Base-by-base conservation (phyloP, 2,888 invertebrate species). In the Ichneumoninae sp. region DNA sequence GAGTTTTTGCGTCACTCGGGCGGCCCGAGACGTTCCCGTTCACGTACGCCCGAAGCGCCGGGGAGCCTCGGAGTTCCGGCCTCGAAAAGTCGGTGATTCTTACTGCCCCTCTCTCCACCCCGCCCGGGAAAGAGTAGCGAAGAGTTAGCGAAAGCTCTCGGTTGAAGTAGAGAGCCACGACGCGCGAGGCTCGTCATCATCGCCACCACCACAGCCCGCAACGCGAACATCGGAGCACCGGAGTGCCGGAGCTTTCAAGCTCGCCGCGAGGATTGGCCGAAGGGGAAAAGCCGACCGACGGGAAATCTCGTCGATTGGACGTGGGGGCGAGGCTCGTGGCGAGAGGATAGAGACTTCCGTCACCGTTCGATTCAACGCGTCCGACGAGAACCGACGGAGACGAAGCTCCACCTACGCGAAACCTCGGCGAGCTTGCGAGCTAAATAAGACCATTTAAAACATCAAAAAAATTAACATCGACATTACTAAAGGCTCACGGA, bases 301-400 rank as follows among this genome's bases (percentile, higher is more conserved):
- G 84, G 72, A 83, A 86, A 84, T 86, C 83, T 78, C 83, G 83
- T 88, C 86, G 90, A 93, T 93, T 93, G 93, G 93, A 89, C 88
- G 90, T 87, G 89, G 92, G 89, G 93, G 93, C 92, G 92, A 92
- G 90, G 90, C 92, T 89, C 65, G 82, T 57, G 79, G 75, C 78
- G 80, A 83, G 79, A 85, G 81, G 72, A 69, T 33, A 62, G 69
- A 78, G 74, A 70, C 72, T 79, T 70, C 85, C 85, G 81, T 80
- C 62, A 47, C 69, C 77, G 68, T 75, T 69, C 82, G 75, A 77
- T 19, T 76, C 50, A 79, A 62, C 44, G 84, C 30, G 84, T 82
- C 65, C 54, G 82, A 86, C 84, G 76, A 86, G 84, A 82, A 75
- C 82, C 77, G 76, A 85, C 76, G 19, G 69, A 62, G 62, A 60